Percentiles rank a stretch among this genome's conserved stretches.
Evolutionary conservation across 2,888 invertebrate species (phyloP).

Genomic region (Andrena hattorfiana): DNA sequence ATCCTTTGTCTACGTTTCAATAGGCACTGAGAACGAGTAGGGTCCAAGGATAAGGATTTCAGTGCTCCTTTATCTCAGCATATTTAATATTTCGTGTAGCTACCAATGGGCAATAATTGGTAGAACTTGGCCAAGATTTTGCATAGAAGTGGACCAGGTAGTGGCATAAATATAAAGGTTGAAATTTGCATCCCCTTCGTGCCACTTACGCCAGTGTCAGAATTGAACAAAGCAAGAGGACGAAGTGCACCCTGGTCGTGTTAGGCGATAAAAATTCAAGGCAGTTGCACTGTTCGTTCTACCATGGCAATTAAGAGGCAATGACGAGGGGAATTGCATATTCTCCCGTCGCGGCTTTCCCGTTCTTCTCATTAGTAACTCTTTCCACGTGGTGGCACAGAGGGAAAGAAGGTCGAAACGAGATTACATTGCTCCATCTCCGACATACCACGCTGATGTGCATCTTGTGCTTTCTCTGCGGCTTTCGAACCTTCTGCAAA

Average conservation of each 20-base stretch:
- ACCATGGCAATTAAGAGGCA: constrained; percentile 48
- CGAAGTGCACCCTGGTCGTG: neutral
- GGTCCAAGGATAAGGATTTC: no score
- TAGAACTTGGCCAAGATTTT: no score
- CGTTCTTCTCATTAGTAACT: constrained; percentile 48
- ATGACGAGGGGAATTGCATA: constrained; percentile 52
- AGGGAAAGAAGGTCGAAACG: constrained; percentile 34
- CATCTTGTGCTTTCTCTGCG: neutral
- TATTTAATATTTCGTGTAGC: no score
- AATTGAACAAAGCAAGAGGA: neutral
- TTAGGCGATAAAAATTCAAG: constrained; percentile 33
- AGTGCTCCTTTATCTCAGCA: no score
- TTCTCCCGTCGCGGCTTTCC: constrained; percentile 36
- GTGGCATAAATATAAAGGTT: neutral
- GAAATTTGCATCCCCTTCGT: constrained; percentile 5
- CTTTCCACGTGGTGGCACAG: constrained; percentile 15
- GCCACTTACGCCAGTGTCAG: neutral
- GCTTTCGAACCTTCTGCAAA: neutral
- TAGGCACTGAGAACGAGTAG: no score
- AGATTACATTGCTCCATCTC: constrained; percentile 49
- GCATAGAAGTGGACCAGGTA: no score
- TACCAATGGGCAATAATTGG: no score
- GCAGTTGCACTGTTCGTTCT: constrained; percentile 5
- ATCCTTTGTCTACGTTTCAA: no score
- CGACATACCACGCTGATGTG: neutral